Conservation (phyloP, 2,113 vertebrate species). For the Bos taurus region ARS-UCD2.0 NC_037344.1:52452501-52453000, state of each 20-base stretch:
- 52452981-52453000: not conserved
- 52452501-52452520: accelerated
- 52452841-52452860: not conserved
- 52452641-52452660: not conserved
- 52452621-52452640: accelerated
- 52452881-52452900: no score
- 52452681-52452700: not conserved
- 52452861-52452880: not conserved
- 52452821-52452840: not conserved
- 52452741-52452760: not conserved
- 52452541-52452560: not conserved
- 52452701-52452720: not conserved
- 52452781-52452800: not conserved
- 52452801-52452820: not conserved
- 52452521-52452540: not conserved
- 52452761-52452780: not conserved
- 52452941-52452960: not conserved
- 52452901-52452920: not conserved
- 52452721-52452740: not conserved
- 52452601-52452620: not conserved
- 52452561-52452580: accelerated
- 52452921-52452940: not conserved
- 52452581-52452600: not conserved
- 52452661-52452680: not conserved
- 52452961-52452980: not conserved